Conservation (phyloP, 2,113 vertebrate genomes). For the Oreochromis tanganicae region DNA sequence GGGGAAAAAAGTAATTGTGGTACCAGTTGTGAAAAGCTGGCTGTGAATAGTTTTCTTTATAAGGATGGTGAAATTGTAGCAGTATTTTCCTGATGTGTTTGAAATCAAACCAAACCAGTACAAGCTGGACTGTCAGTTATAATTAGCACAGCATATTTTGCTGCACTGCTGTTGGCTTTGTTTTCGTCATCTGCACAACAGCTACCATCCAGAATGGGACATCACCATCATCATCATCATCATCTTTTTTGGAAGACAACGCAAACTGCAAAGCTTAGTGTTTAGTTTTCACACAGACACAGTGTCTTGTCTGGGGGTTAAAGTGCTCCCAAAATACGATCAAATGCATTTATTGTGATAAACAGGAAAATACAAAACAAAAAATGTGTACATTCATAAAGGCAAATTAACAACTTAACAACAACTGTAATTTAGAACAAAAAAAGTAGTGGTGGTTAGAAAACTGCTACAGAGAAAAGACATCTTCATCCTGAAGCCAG, state of each 20-base stretch:
- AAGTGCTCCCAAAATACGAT: neutral
- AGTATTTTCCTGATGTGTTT: neutral
- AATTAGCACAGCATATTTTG: neutral
- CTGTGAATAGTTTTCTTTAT: neutral
- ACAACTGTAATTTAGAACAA: neutral
- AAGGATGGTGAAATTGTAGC: neutral
- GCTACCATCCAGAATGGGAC: neutral
- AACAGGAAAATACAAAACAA: neutral
- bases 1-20: accelerated
- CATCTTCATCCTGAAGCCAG: neutral
- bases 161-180: neutral
- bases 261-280: neutral
- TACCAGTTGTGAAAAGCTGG: neutral
- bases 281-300: neutral
- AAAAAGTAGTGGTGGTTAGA: neutral
- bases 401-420: neutral
- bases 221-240: neutral
- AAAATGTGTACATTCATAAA: slow-evolving; percentile 13
- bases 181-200: neutral
- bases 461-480: neutral
- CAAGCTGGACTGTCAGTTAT: neutral
- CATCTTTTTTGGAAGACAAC: neutral
- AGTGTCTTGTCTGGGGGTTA: neutral
- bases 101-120: neutral
- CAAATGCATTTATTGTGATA: slow-evolving; percentile 49